Evolutionary conservation across 2,888 invertebrate species (phyloP), one percentile per base, ranked within the genome.

Genomic region (Chalcis sispes): DNA sequence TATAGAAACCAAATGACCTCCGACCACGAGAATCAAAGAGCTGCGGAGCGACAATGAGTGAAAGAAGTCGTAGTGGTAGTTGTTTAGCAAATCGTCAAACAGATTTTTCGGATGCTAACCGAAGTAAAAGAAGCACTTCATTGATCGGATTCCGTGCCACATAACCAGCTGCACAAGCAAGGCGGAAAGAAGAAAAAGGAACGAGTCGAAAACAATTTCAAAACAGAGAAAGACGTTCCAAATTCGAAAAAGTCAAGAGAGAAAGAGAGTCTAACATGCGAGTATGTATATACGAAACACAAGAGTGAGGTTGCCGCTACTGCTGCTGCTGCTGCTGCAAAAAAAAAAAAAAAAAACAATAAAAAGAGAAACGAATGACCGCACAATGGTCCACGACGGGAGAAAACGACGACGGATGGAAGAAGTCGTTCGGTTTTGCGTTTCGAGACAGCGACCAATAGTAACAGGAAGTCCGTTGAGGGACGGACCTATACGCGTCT

Each of bases 311-410:
- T 36, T 4, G 36, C 36, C 36, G 36, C 36, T 36, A 7, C 10
- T 36, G 10, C 36, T 36, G 10, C 10, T 36, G 36, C 36, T 36
- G 36, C 4, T 36, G 36, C 10, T 36, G 5, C 8, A 46, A 15
- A 46, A 15, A 15, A 15, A 29, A 27, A 75, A 54, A 66, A 50
- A 71, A 27, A 65, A 72, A 75, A 74, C 70, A 73, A 77, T 46
- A 75, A 50, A 32, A 65, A 18, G 65, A 42, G 75, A 46, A n/a
- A n/a, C n/a, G n/a, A n/a, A n/a, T n/a, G n/a, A n/a, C n/a, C n/a
- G n/a, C n/a, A n/a, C n/a, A n/a, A n/a, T n/a, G n/a, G n/a, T n/a
- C n/a, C n/a, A n/a, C n/a, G n/a, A n/a, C n/a, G n/a, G n/a, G n/a
- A n/a, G n/a, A n/a, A n/a, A n/a, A n/a, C n/a, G n/a, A n/a, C n/a